phyloP scores from a whole-genome alignment of 1,140 invertebrate genomes.

The Drosophila repletoides region DNA sequence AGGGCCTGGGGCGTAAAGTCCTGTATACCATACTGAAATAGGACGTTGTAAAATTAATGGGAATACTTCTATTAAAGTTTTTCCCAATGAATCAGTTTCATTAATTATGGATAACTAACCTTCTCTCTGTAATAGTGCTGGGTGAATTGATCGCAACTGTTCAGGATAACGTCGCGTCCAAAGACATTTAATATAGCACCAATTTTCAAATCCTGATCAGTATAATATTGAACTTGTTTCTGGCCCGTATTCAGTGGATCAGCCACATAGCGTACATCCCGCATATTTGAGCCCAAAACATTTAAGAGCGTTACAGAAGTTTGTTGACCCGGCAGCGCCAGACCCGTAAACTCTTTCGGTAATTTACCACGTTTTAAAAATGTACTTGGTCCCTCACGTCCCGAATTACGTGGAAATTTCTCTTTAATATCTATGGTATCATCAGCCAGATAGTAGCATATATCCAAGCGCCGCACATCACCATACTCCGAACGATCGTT shows the following conservation, averaged over 20 bases:
- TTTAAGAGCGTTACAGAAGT: slow-evolving; percentile 87
- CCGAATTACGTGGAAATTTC: slow-evolving; percentile 87
- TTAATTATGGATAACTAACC: slow-evolving; percentile 24
- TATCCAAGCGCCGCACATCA: slow-evolving; percentile 88
- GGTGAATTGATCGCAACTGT: slow-evolving; percentile 93
- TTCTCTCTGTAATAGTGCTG: slow-evolving; percentile 92
- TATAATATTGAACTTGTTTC: slow-evolving; percentile 85
- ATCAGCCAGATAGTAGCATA: slow-evolving; percentile 93
- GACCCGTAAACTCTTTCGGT: slow-evolving; percentile 85
- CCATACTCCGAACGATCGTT: slow-evolving; percentile 91
- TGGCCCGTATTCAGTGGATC: slow-evolving; percentile 85
- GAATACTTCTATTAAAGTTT: neutral
- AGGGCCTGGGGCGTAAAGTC: slow-evolving; percentile 85
- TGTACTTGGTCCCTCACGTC: slow-evolving; percentile 87
- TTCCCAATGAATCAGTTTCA: neutral
- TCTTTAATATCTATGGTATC: slow-evolving; percentile 95
- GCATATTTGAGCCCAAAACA: slow-evolving; percentile 85
- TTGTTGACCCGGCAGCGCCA: slow-evolving; percentile 85
- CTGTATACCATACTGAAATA: slow-evolving; percentile 82
- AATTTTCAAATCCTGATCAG: slow-evolving; percentile 88
- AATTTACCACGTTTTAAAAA: slow-evolving; percentile 90
- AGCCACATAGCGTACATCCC: slow-evolving; percentile 85
- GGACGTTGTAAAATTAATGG: neutral
- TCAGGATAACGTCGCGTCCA: slow-evolving; percentile 90
- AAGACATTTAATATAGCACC: slow-evolving; percentile 91